Evolutionary conservation across 1,140 invertebrate genomes (phyloP).

Genomic region (Drosophila varians): DNA sequence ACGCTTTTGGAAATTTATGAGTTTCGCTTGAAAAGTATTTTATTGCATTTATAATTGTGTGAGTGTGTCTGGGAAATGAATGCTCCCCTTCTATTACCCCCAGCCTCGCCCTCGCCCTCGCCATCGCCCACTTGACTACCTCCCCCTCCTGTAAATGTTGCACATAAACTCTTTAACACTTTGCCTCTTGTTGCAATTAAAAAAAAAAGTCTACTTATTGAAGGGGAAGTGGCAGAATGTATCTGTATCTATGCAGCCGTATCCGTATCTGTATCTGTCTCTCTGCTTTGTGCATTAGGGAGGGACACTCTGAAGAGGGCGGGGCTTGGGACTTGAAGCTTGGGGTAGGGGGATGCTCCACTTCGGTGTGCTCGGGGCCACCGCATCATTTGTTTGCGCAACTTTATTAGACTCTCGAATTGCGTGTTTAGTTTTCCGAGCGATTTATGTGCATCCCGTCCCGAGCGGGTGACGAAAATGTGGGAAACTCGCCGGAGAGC

Average conservation of each 20-base stretch:
- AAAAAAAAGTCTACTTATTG: slow-evolving; percentile 71
- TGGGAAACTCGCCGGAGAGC: slow-evolving; percentile 59
- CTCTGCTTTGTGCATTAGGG: slow-evolving; percentile 67
- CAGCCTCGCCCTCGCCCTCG: not conserved
- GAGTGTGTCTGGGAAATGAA: slow-evolving; percentile 72
- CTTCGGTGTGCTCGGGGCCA: slow-evolving; percentile 67
- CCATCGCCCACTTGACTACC: slow-evolving; percentile 1
- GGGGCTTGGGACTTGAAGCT: not conserved
- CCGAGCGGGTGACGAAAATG: slow-evolving; percentile 65
- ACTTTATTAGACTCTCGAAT: slow-evolving; percentile 82
- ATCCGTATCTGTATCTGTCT: slow-evolving; percentile 55
- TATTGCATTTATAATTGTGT: slow-evolving; percentile 83
- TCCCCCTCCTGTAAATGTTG: slow-evolving; percentile 65
- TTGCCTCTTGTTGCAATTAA: slow-evolving; percentile 80
- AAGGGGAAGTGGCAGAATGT: slow-evolving; percentile 69
- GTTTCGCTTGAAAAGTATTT: slow-evolving; percentile 83
- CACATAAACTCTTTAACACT: slow-evolving; percentile 83
- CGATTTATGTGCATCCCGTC: slow-evolving; percentile 66
- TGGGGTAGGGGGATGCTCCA: slow-evolving; percentile 52
- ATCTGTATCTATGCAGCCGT: slow-evolving; percentile 49
- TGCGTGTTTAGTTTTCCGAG: slow-evolving; percentile 77
- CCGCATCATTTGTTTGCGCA: slow-evolving; percentile 82
- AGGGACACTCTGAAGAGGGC: slow-evolving; percentile 2
- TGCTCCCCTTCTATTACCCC: slow-evolving; percentile 2
- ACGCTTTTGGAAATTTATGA: slow-evolving; percentile 82